Base-by-base conservation (phyloP, 2,113 vertebrate species). In the Apteryx owenii region DNA sequence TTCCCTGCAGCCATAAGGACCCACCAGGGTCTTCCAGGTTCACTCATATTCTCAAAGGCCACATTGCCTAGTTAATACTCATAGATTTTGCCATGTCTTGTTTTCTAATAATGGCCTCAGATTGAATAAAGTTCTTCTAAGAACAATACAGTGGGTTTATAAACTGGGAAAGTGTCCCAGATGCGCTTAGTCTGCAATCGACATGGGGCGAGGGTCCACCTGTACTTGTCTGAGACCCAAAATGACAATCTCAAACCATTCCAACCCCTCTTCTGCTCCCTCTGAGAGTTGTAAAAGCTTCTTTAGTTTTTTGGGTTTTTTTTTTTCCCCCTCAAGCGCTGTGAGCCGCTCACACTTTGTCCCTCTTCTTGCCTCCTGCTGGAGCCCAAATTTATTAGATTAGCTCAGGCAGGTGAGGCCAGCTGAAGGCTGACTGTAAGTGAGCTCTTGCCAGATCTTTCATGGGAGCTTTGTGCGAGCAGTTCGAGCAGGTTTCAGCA, bases 41-140 rank as follows among this genome's bases (percentile, higher is more conserved):
- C 14, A 53, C 38, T 82, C 48, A 23, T 7, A 40, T 85, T 90
- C 61, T 42, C 48, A 65, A 61, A 82, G 20, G 17, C 46, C 28
- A 10, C 0, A 0, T n/a, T 82, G 10, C 14, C 66, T 81, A 2
- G 1, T 66, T 73, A 73, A 31, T 62, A 15, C 1, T 12, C 6
- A 26, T 40, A 81, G 64, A 31, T 64, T 94, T 88, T 86, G 0
- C 18, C 54, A 31, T 78, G 28, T 40, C 12, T 73, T 70, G 1
- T 81, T 90, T 64, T 90, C 51, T 81, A 71, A 70, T 40, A 73
- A 25, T 2, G 4, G 2, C 7, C 5, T 69, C n/a, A 72, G 38
- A 16, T 17, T 38, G 26, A 82, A 87, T 18, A 70, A 76, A 53
- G 71, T 36, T 60, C 3, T 90, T 70, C 33, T 38, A 42, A 89